Conservation (phyloP, 2,888 invertebrate genomes). For the Torymus texanus region DNA sequence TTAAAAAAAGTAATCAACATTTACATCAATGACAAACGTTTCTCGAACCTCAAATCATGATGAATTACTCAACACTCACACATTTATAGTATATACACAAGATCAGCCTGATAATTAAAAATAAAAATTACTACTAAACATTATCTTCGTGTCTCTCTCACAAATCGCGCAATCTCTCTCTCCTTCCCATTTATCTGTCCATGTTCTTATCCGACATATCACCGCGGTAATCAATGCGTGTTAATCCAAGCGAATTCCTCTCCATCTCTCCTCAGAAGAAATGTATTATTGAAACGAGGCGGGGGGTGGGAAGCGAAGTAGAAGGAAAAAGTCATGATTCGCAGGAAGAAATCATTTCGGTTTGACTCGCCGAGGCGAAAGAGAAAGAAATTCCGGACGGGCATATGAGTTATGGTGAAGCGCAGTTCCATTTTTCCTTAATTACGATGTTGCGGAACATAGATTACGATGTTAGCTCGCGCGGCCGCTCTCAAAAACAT, state of each 20-base stretch:
- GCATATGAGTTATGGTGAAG: slow-evolving; percentile 55
- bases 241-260: slow-evolving; percentile 17
- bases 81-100: too few relatives aligned
- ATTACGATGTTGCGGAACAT: slow-evolving; percentile 75
- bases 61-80: too few relatives aligned
- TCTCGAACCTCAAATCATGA: too few relatives aligned
- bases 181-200: too few relatives aligned
- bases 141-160: too few relatives aligned
- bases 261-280: too few relatives aligned
- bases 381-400: neutral
- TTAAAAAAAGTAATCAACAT: too few relatives aligned
- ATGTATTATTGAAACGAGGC: neutral
- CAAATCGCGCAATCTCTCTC: too few relatives aligned
- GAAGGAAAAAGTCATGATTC: slow-evolving; percentile 2
- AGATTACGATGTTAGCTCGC: slow-evolving; percentile 73
- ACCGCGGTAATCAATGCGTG: neutral
- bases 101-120: too few relatives aligned
- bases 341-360: neutral
- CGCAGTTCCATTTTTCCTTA: slow-evolving; percentile 71
- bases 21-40: too few relatives aligned
- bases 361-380: neutral
- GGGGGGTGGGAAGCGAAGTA: neutral
- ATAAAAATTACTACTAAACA: too few relatives aligned
- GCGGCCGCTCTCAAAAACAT: slow-evolving; percentile 71
- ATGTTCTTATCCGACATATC: too few relatives aligned